Conservation (phyloP, 2,888 invertebrate genomes). For the Agriopis aurantiaria region DNA sequence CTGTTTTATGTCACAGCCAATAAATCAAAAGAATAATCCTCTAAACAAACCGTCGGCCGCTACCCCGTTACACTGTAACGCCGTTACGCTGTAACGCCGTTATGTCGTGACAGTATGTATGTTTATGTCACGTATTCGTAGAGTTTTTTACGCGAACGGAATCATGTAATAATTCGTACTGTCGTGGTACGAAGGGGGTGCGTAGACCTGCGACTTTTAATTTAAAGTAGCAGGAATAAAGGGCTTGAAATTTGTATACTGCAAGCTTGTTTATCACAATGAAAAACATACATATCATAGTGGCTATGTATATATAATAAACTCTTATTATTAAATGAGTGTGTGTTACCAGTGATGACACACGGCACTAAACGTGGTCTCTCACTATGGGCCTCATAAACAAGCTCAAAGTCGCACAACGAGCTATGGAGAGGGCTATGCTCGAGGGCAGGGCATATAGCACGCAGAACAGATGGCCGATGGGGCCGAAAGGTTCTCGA, state of each 20-base stretch:
- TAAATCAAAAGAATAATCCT: conserved; percentile 40
- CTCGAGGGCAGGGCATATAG: no score
- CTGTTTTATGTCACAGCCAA: conserved; percentile 30
- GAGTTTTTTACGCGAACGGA: conserved; percentile 20
- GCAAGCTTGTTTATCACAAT: no score
- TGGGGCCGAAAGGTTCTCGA: no score
- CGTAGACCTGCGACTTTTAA: conserved; percentile 16
- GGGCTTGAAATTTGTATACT: not conserved
- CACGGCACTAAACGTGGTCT: no score
- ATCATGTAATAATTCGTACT: conserved; percentile 26
- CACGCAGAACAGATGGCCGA: no score
- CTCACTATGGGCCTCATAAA: no score
- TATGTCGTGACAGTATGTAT: conserved; percentile 23
- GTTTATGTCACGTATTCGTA: conserved; percentile 17
- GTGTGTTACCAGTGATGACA: no score
- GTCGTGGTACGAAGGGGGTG: not conserved
- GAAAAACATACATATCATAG: no score
- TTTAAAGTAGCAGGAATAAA: not conserved
- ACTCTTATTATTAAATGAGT: no score
- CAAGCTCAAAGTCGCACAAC: no score
- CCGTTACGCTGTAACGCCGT: conserved; percentile 16
- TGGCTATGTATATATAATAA: no score
- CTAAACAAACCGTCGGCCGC: conserved; percentile 32
- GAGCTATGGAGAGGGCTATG: no score
- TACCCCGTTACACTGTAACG: conserved; percentile 9